phyloP scores from a whole-genome alignment of 2,113 vertebrate species.

The Cyprinodon brontotheroides region DNA sequence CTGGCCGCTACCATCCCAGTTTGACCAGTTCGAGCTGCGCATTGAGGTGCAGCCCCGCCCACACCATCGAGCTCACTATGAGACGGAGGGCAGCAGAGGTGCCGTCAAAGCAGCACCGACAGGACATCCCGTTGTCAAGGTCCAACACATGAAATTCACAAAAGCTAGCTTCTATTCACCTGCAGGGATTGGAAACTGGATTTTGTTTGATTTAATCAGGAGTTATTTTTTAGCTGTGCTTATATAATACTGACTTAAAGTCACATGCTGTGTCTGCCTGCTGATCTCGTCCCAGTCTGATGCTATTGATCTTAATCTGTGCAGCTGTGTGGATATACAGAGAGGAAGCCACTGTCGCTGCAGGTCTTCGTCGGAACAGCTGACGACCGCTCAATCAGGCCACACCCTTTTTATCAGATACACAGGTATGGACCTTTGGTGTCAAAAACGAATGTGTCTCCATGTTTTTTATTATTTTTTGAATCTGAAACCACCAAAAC shows the following conservation, averaged over 20 bases:
- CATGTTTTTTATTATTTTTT: neutral
- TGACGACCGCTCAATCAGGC: constrained; percentile 88
- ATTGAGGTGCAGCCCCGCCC: constrained; percentile 90
- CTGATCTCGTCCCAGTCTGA: constrained; percentile 42
- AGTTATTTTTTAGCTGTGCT: neutral
- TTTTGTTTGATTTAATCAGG: neutral
- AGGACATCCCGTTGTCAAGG: constrained; percentile 91
- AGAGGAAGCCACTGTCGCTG: constrained; percentile 88
- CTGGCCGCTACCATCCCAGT: constrained; percentile 91
- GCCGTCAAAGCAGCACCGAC: constrained; percentile 88
- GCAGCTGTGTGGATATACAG: constrained; percentile 86
- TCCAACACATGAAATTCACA: constrained; percentile 47
- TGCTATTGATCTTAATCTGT: constrained; percentile 18
- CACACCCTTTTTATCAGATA: constrained; percentile 93
- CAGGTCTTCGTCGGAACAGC: constrained; percentile 95
- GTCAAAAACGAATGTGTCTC: neutral
- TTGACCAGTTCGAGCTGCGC: constrained; percentile 88
- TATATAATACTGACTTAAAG: neutral
- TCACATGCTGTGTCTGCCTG: constrained; percentile 15
- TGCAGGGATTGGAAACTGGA: neutral
- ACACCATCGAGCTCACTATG: constrained; percentile 91
- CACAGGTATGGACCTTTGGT: constrained; percentile 76
- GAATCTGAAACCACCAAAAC: neutral
- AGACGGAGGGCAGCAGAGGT: constrained; percentile 91
- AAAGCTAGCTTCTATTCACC: accelerated